Evolutionary conservation across 2,797 vertebrate genomes (phyloP), one percentile per base, ranked within the genome.

Genomic region (Siniperca undulata): DNA sequence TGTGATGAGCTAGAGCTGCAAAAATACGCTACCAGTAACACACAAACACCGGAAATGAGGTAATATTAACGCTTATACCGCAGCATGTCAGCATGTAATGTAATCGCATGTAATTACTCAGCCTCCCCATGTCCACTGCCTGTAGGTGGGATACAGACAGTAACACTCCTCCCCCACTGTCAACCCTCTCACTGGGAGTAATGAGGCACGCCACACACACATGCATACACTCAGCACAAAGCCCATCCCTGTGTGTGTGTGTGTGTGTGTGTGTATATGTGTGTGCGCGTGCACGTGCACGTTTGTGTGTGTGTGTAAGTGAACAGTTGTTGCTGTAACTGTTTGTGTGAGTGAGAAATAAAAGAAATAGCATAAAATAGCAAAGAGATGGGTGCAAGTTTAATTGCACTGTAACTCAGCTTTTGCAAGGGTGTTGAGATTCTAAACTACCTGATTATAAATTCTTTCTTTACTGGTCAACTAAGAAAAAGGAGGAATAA

Each of bases 71-170:
- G 27, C 27, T 27, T 27, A 27, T 27, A 27, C 27, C 27, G 27
- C 27, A 27, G 27, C 27, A 27, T 27, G 27, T 27, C 27, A 27
- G 27, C 27, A 27, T 27, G 27, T 27, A 27, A 27, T 27, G 27
- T 27, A 27, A 27, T 77, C 27, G 38, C 66, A 82, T 89, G 85
- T 93, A 94, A 95, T 93, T 93, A 91, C 84, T 83, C 78, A 68
- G 78, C 74, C 88, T 72, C 82, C 87, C 88, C 61, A 20, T 82
- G 89, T 82, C 82, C 67, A 76, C 64, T 79, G 78, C 76, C 77
- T 78, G 77, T 79, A 88, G 83, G 90, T 78, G 82, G 73, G 80
- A 77, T 55, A 36, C 22, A 88, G 84, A 94, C 87, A 91, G 67
- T 65, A 75, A 27, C 78, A 88, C 78, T 78, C 77, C 76, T 78